phyloP scores from a whole-genome alignment of 2,888 invertebrate genomes.

The Apodemia zela region DNA sequence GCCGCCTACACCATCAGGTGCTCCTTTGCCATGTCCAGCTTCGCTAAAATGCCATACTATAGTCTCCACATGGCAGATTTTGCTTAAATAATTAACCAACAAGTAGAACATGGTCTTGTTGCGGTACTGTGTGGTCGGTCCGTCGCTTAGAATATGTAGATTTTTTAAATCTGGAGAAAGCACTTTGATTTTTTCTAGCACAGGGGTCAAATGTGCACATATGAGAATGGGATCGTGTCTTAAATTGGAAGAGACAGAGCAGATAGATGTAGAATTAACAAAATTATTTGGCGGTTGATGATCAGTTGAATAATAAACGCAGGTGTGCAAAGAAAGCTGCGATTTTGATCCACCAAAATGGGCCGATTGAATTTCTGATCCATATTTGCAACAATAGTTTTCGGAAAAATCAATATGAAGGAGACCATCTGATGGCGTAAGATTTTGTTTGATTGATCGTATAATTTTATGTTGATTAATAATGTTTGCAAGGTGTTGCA shows the following conservation, averaged over 20 bases:
- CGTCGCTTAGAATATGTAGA: constrained; percentile 19
- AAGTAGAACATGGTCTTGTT: constrained; percentile 22
- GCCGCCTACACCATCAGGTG: neutral
- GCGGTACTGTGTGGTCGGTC: constrained; percentile 20
- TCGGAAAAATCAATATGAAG: no score
- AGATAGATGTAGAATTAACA: neutral
- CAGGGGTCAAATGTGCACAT: constrained; percentile 20
- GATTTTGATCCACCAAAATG: no score
- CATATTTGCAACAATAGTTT: no score
- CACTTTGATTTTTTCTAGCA: constrained; percentile 17
- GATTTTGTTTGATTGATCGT: no score
- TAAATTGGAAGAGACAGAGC: constrained; percentile 15
- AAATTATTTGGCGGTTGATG: no score
- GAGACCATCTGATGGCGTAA: no score
- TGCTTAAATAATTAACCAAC: constrained; percentile 1
- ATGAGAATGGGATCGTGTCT: constrained; percentile 22
- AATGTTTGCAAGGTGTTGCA: no score
- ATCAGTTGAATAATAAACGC: no score
- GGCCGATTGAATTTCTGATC: no score
- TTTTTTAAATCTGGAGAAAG: constrained; percentile 10
- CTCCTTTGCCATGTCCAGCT: neutral
- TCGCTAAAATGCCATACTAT: neutral
- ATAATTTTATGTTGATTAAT: no score
- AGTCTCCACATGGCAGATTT: neutral
- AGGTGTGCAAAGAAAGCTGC: no score